phyloP scores from a whole-genome alignment of 2,888 invertebrate species.

The Spicauda simplicius region DNA sequence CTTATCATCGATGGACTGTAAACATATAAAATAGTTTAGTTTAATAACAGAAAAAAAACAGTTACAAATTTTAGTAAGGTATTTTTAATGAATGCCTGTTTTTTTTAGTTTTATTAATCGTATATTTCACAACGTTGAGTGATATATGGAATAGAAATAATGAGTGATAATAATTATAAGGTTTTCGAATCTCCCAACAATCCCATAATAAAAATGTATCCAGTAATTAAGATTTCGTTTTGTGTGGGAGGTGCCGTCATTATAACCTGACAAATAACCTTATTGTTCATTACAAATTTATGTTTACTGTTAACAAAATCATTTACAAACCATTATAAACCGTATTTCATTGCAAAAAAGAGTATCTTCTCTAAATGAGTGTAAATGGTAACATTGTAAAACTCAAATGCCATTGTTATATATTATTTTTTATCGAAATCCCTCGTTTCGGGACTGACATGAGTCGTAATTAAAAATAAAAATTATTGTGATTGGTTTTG shows the following conservation, averaged over 20 bases:
- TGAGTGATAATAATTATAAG: constrained; percentile 33
- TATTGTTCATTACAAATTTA: constrained; percentile 51
- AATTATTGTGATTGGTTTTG: constrained; percentile 82
- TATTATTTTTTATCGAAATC: constrained; percentile 48
- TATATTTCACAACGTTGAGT: not conserved
- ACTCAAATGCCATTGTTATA: constrained; percentile 43
- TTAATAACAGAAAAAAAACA: too few species aligned
- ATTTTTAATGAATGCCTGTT: too few species aligned
- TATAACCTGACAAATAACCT: constrained; percentile 73
- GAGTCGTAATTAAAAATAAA: constrained; percentile 75
- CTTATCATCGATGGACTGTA: too few species aligned
- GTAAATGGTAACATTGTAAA: constrained; percentile 12
- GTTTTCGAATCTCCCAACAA: constrained; percentile 45
- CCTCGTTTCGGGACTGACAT: constrained; percentile 55
- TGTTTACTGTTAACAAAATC: constrained; percentile 2
- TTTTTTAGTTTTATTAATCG: not conserved
- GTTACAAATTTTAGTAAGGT: too few species aligned
- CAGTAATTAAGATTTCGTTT: constrained; percentile 60
- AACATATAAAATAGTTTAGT: too few species aligned
- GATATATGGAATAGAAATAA: constrained; percentile 7
- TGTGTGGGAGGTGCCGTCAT: constrained; percentile 57
- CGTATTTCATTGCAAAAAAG: constrained; percentile 19
- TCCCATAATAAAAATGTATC: constrained; percentile 47
- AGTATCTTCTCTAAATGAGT: not conserved
- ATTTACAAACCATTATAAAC: constrained; percentile 26